These are phyloP conservation scores for Opisthocomus hoazin DNA, from an alignment of 2,113 vertebrate species.

Conservation along the genomic window DNA sequence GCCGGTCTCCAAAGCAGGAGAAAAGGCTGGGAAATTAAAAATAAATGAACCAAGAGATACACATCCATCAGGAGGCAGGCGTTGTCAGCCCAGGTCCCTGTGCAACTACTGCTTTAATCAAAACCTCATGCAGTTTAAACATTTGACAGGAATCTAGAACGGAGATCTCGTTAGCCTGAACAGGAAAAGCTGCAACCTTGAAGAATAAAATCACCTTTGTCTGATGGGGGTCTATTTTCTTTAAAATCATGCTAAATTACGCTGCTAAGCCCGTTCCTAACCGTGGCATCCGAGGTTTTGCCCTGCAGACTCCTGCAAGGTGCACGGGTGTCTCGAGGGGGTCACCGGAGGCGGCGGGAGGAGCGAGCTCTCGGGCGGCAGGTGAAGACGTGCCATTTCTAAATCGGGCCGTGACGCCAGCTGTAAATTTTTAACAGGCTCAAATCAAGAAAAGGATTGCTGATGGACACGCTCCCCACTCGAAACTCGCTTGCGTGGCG, in stretches of 20 bases:
- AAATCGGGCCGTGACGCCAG: constrained; percentile 11
- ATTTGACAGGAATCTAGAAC: constrained; percentile 23
- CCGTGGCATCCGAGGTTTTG: not conserved
- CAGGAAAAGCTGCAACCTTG: constrained; percentile 22
- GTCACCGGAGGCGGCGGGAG: not conserved
- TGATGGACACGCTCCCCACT: not conserved
- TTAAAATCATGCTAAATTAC: not conserved
- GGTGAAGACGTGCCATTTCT: constrained; percentile 16
- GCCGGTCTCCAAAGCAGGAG: constrained; percentile 34
- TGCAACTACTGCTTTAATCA: constrained; percentile 48
- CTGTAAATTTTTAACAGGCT: constrained; percentile 44
- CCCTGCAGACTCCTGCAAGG: not conserved
- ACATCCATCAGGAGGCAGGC: constrained; percentile 54
- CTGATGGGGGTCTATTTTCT: not conserved
- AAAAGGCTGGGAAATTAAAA: constrained; percentile 61
- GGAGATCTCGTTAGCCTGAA: not conserved
- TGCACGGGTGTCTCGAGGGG: not conserved
- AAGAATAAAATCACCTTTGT: not conserved
- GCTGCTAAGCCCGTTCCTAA: not conserved
- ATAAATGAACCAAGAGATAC: constrained; percentile 60
- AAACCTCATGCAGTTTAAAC: constrained; percentile 37
- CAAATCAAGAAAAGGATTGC: constrained; percentile 22
- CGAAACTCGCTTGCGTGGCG: constrained; percentile 10
- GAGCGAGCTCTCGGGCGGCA: not conserved
- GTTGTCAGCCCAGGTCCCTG: constrained; percentile 43